Evolutionary conservation across 2,888 invertebrate species (phyloP), one percentile per base, ranked within the genome.

Genomic region (Cyrtodaria siliqua): DNA sequence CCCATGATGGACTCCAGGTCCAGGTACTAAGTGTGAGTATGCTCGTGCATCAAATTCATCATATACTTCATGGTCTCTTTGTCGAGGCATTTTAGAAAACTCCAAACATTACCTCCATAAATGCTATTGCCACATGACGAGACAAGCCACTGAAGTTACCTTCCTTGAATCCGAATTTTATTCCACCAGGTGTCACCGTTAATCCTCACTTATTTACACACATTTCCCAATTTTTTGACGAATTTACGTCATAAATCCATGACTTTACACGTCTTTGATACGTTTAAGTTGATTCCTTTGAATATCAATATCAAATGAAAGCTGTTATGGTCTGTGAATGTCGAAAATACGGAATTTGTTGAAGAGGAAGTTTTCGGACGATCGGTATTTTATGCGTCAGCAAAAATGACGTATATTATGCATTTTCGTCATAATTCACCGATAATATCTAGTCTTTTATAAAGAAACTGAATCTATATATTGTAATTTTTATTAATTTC

Each of bases 11-110:
- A 33, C 33, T 8, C 33, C 33, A 8, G 60, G 69, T 63, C 75
- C 68, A 16, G 87, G 85, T 26, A 87, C 87, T 42, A 87, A 75
- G 76, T 89, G 87, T 27, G 88, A 73, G 63, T 91, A 91, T 18
- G 88, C 80, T 59, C 90, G 83, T 20, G 91, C 90, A 79, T 91
- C 91, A 75, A 79, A 91, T 75, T 90, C 91, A 44, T 87, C 88
- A 63, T 70, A 86, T 20, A 77, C 71, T 29, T 68, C 75, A 60
- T 77, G 66, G 16, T 81, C 79, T 44, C 83, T 74, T 53, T 82
- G 80, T 40, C 83, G 76, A 42, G 85, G 85, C 85, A 85, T 82
- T 47, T 57, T 81, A 57, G 29, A 42, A 56, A 26, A 29, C 29
- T 18, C n/a, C 12, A 52, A 57, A 59, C 40, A 59, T 23, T 42